A percentile compares a stretch with the other conserved stretches of the same genome.
phyloP scores from a whole-genome alignment of 2,888 invertebrate genomes.

The Keiferia lycopersicella region DNA sequence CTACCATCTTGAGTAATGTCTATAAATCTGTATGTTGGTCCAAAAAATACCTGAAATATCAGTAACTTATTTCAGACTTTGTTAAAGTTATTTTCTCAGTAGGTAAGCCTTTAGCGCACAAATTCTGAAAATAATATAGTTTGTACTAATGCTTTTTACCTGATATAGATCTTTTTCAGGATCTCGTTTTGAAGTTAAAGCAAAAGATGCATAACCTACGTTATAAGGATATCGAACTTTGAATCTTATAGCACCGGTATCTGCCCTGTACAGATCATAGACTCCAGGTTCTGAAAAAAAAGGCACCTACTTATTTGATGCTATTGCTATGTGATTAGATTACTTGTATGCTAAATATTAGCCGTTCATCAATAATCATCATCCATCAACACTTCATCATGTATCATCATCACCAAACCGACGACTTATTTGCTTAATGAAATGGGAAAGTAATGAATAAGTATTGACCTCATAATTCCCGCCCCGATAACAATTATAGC shows the following conservation, averaged over 20 bases:
- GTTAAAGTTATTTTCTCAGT: not conserved
- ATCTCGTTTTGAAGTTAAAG: conserved; percentile 13
- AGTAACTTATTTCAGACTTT: too few relatives aligned
- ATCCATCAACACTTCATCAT: too few relatives aligned
- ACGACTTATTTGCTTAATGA: too few relatives aligned
- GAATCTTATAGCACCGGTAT: conserved; percentile 22
- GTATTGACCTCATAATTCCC: not conserved
- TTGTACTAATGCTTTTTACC: too few relatives aligned
- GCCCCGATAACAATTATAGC: too few relatives aligned
- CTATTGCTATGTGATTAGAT: too few relatives aligned
- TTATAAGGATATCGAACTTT: conserved; percentile 16
- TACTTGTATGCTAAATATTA: too few relatives aligned
- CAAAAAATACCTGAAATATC: conserved; percentile 10
- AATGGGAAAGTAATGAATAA: too few relatives aligned
- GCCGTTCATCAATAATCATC: too few relatives aligned
- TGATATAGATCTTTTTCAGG: conserved; percentile 17
- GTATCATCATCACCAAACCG: too few relatives aligned
- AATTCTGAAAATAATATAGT: too few relatives aligned
- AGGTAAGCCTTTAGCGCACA: not conserved
- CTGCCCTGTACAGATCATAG: conserved; percentile 20
- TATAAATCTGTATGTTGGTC: conserved; percentile 20
- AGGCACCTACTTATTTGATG: not conserved
- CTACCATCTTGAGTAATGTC: not conserved
- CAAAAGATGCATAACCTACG: conserved; percentile 9
- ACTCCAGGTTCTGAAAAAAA: conserved; percentile 16